These are phyloP conservation scores for Azemiops feae DNA, from an alignment of 2,113 vertebrate species.

Conservation along the genomic window DNA sequence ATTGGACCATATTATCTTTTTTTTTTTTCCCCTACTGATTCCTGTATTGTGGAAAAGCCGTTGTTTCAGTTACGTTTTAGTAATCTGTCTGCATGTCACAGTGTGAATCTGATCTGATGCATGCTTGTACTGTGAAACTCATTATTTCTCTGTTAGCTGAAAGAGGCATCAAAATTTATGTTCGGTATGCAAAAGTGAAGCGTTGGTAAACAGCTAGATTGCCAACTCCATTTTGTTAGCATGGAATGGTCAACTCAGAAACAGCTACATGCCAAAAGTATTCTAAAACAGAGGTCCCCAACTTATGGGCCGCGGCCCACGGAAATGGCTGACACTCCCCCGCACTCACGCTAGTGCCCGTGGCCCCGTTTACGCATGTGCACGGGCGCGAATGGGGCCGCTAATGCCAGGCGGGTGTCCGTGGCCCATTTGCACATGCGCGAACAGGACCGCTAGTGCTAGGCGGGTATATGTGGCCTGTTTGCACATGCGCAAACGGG, in stretches of 20 bases:
- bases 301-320: no score
- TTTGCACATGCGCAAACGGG: no score
- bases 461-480: no score
- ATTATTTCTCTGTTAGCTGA: conserved; percentile 61
- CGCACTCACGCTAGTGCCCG: no score
- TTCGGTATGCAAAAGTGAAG: conserved; percentile 58
- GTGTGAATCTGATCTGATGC: conserved; percentile 74
- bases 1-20: conserved; percentile 52
- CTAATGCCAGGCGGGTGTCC: no score
- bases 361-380: no score
- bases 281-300: conserved; percentile 48
- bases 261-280: conserved; percentile 55
- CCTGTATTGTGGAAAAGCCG: conserved; percentile 59
- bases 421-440: no score
- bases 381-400: no score
- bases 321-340: no score
- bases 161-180: conserved; percentile 61
- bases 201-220: conserved; percentile 55
- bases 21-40: conserved; percentile 55
- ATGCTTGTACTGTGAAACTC: conserved; percentile 74
- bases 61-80: conserved; percentile 69
- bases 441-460: no score
- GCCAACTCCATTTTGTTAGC: conserved; percentile 47
- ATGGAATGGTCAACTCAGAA: conserved; percentile 46
- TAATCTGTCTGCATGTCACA: conserved; percentile 79